A percentile compares a stretch with the other conserved stretches of the same genome.
These are phyloP conservation scores for Camponotus fellah DNA, from an alignment of 2,888 invertebrate genomes.

Conservation along the genomic window DNA sequence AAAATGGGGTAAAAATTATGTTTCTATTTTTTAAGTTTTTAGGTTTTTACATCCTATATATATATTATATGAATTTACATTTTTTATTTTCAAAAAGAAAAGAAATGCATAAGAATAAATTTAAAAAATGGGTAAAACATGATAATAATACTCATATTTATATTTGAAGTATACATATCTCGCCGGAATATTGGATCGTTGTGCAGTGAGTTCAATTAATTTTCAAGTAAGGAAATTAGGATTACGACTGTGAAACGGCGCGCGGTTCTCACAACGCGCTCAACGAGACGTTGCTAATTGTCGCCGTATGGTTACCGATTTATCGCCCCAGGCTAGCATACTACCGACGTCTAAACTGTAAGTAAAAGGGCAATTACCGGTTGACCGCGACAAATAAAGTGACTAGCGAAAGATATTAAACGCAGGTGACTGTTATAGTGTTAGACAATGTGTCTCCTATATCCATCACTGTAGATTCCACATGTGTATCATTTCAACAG, in stretches of 20 bases:
- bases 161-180: constrained; percentile 12
- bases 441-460: constrained; percentile 55
- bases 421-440: constrained; percentile 32
- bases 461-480: constrained; percentile 43
- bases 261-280: constrained; percentile 42
- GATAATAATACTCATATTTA: constrained; percentile 12
- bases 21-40: too few relatives aligned
- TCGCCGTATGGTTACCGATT: constrained; percentile 55
- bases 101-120: neutral
- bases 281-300: constrained; percentile 58
- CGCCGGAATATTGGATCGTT: constrained; percentile 25
- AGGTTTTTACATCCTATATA: too few relatives aligned
- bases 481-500: constrained; percentile 36
- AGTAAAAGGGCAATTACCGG: constrained; percentile 54
- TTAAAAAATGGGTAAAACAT: neutral
- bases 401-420: constrained; percentile 37
- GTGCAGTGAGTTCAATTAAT: constrained; percentile 47
- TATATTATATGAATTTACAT: too few relatives aligned
- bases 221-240: constrained; percentile 55
- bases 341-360: constrained; percentile 26
- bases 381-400: constrained; percentile 52
- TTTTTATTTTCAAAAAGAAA: neutral
- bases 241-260: constrained; percentile 42
- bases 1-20: too few relatives aligned
- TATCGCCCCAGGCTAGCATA: constrained; percentile 9